Base-by-base conservation (phyloP, 2,113 vertebrate genomes). In the Rousettus leschenaultii region DNA sequence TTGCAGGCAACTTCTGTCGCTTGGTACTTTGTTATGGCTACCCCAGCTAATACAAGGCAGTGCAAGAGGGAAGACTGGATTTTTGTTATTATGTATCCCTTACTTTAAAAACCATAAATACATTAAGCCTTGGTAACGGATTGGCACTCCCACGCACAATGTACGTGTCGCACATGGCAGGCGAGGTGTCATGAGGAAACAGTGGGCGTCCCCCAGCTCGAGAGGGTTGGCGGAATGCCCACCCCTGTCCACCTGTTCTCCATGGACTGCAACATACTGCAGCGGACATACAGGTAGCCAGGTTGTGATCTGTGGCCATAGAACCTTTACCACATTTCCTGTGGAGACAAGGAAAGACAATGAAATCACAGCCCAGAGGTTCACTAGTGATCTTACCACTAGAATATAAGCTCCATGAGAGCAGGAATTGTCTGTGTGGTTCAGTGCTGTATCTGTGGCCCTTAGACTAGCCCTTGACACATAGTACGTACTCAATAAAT, bases 341-440 rank as follows among this genome's bases (percentile, higher is more conserved):
- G 53, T 35, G 59, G 33, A 30, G 33, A 35, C 28, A 38, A 57
- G 53, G 28, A 35, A n/a, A 21, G 79, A 82, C 12, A 15, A 40
- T 38, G 59, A 78, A 53, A 78, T 33, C 87, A 22, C 33, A 80
- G 88, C 61, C 43, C 19, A 33, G n/a, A 89, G 63, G 88, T 11
- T 68, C 88, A 79, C 48, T 33, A 61, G 45, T 16, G 13, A 14
- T 33, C 59, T 40, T 8, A 53, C 2, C 0, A 0, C 26, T 57
- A 26, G 38, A 57, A 91, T 5, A 0, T 55, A 55, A 18, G 3
- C 48, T 68, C 24, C 33, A 1, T 28, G 16, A 51, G 57, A 35
- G 73, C 43, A 30, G 86, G 43, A 55, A 35, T 26, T 3, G 1
- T 59, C 43, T 89, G 33, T 38, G 43, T 43, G 55, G 28, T 9